Evolutionary conservation across 2,888 invertebrate species (phyloP).

Genomic region (Lochmaea crataegi): DNA sequence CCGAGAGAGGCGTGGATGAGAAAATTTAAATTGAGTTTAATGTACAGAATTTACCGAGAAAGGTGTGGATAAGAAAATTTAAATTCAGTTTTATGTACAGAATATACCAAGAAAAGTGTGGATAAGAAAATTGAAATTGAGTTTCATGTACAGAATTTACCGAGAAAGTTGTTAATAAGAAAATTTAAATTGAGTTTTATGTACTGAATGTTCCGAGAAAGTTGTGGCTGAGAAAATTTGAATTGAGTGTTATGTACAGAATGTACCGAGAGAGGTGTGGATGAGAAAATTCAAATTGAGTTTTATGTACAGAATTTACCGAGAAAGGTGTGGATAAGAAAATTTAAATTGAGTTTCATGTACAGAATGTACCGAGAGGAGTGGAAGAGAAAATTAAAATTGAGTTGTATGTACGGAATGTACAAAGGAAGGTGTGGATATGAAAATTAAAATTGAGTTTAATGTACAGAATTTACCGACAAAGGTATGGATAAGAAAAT

Average conservation of each 20-base stretch:
- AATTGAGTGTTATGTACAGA: not conserved
- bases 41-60: too few relatives aligned
- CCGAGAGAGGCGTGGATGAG: too few relatives aligned
- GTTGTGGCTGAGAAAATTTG: not conserved
- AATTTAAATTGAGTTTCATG: constrained; percentile 4
- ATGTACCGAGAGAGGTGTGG: not conserved
- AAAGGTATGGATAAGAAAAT: too few relatives aligned
- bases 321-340: too few relatives aligned
- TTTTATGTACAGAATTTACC: too few relatives aligned
- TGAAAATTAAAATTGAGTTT: not conserved
- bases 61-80: not conserved
- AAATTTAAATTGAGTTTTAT: constrained; percentile 7
- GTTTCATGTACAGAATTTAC: too few relatives aligned
- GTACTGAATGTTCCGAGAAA: too few relatives aligned
- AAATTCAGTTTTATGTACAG: not conserved
- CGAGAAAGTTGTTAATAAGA: too few relatives aligned
- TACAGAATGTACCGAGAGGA: too few relatives aligned
- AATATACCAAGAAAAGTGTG: not conserved
- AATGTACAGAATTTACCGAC: too few relatives aligned
- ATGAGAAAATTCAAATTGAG: not conserved
- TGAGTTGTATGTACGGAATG: too few relatives aligned
- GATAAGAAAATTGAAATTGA: not conserved
- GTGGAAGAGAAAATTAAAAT: not conserved
- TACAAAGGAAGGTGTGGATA: not conserved
- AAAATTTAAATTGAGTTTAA: constrained; percentile 7